A percentile compares a stretch with the other conserved stretches of the same genome.
Evolutionary conservation across 2,113 vertebrate genomes (phyloP).

Genomic region (Propithecus coquereli): DNA sequence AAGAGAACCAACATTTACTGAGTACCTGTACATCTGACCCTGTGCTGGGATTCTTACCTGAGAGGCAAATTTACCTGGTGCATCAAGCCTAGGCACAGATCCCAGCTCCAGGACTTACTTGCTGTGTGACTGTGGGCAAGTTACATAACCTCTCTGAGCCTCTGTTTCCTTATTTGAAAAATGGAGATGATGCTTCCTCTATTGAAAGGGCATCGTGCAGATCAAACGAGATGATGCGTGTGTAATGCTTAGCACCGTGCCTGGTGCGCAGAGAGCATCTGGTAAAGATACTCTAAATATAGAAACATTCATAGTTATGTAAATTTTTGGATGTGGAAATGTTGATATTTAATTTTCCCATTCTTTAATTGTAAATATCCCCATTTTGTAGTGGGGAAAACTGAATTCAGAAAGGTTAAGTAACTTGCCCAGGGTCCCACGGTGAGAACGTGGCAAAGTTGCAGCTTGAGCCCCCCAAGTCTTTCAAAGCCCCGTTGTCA

Average conservation of each 20-base stretch:
- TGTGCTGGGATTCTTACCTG: neutral
- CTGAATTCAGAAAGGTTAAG: neutral
- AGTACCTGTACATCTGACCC: neutral
- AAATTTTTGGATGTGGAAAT: neutral
- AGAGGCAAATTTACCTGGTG: neutral
- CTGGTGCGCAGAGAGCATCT: fast-evolving
- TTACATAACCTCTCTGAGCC: neutral
- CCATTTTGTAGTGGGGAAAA: neutral
- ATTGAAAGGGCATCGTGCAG: neutral
- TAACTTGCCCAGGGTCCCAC: neutral
- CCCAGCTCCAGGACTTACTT: neutral
- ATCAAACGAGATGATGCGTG: fast-evolving
- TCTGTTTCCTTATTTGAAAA: neutral
- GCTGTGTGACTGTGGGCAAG: neutral
- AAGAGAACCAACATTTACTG: neutral
- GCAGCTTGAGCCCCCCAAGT: neutral
- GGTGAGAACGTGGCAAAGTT: too few relatives aligned
- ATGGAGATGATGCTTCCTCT: neutral
- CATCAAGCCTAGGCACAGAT: neutral
- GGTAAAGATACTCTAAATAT: neutral
- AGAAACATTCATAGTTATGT: neutral
- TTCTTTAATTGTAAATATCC: neutral
- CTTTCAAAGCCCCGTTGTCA: neutral
- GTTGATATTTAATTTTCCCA: too few relatives aligned
- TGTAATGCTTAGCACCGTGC: neutral